Percentiles rank a stretch among this genome's conserved stretches.
Conservation (phyloP, 30 jellyfish, hydroid and myxozoan genomes). For the Clytia hemisphaerica region DNA sequence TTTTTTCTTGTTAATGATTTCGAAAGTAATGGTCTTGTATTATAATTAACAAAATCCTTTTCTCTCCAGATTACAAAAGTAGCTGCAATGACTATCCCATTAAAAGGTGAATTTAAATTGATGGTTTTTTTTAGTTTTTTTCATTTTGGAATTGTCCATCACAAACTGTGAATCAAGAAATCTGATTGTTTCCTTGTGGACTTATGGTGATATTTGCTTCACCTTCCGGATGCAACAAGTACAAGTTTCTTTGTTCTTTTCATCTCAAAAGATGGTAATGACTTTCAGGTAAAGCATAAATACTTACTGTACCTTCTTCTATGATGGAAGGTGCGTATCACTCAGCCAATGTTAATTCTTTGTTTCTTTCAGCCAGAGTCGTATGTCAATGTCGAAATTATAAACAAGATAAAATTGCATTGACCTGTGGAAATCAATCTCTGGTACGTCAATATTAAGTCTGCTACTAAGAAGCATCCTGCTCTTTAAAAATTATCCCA, state of each 20-base stretch:
- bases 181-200: too few species aligned
- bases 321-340: not conserved
- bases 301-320: not conserved
- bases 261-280: too few species aligned
- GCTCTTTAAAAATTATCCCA: not conserved
- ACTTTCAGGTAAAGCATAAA: not conserved
- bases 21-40: not conserved
- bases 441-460: constrained; percentile 30
- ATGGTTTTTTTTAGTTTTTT: too few species aligned
- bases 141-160: too few species aligned
- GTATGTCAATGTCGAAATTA: constrained; percentile 54
- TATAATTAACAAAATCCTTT: too few species aligned
- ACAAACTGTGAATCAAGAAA: too few species aligned
- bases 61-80: constrained; percentile 19
- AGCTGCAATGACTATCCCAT: constrained; percentile 10
- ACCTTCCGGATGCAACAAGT: too few species aligned
- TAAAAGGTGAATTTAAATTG: constrained; percentile 21
- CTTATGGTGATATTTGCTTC: too few species aligned
- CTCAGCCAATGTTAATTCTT: not conserved
- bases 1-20: not conserved
- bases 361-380: constrained; percentile 28
- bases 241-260: too few species aligned
- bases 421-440: constrained; percentile 53
- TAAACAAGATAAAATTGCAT: constrained; percentile 43
- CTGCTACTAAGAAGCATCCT: too few species aligned